Evolutionary conservation across 1,140 invertebrate genomes (phyloP), one percentile per base, ranked within the genome.

Genomic region (Drosophila tropicalis): DNA sequence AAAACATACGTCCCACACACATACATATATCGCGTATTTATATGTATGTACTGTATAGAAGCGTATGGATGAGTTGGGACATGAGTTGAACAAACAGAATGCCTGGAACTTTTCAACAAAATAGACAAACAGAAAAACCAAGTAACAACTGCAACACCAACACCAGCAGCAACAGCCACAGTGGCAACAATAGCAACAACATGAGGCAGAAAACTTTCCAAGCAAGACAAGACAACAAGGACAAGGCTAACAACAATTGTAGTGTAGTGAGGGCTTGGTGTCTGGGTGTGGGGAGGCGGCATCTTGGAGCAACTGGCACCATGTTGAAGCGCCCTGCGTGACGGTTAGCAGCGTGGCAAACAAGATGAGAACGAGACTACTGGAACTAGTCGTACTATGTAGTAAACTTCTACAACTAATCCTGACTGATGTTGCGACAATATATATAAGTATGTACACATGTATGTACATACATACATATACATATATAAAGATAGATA

Each of bases 401-500:
- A 79, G 79, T 68, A 86, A 87, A 87, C 47, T 86, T 86, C 83
- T 79, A 76, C 83, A 86, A 86, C 83, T 86, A 86, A 86, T 86
- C 83, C 83, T 86, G 83, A 86, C 83, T 86, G 83, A 86, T 86
- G 83, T 86, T 86, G 83, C 79, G 83, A 86, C 83, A 86, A 86
- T 86, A 86, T 86, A 86, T 39, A 57, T 73, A 72, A 41, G 71
- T 54, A 29, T 36, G n/a, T 56, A 69, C 44, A 51, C 17, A 51
- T 62, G 13, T 39, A 56, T 34, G 22, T 67, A 32, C 17, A 51
- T 58, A 51, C 62, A 70, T 70, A 51, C 54, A 72, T 39, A 29
- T n/a, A n/a, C n/a, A n/a, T n/a, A n/a, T n/a, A n/a, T n/a, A n/a
- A n/a, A n/a, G 32, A 57, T 55, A 39, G 62, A 63, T 69, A 54